Conservation (phyloP, 1,140 invertebrate genomes). For the Aphaenogaster floridana region DNA sequence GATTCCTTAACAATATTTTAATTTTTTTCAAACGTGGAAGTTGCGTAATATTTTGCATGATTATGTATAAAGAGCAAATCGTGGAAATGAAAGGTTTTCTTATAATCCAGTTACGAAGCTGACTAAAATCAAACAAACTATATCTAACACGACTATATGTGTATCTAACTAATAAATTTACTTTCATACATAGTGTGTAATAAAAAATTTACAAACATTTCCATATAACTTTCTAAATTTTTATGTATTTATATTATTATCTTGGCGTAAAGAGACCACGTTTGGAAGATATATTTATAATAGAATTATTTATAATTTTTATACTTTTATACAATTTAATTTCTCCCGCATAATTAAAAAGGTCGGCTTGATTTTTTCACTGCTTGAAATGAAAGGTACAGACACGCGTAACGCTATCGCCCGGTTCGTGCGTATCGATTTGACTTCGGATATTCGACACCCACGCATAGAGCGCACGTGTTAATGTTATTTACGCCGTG, state of each 20-base stretch:
- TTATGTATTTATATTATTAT: background rate
- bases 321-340: background rate
- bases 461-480: conserved; percentile 48
- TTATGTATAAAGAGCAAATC: background rate
- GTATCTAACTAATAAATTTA: conserved; percentile 15
- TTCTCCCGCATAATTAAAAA: conserved; percentile 9
- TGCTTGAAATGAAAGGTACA: background rate
- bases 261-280: background rate
- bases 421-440: conserved; percentile 21
- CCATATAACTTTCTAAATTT: background rate
- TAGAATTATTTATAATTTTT: conserved; percentile 14
- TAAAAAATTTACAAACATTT: background rate
- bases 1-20: conserved; percentile 15
- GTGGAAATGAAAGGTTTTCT: background rate
- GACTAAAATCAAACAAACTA: conserved; percentile 6
- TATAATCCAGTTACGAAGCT: background rate
- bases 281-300: background rate
- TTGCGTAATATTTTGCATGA: background rate
- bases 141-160: too few relatives aligned
- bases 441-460: conserved; percentile 60
- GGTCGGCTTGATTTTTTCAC: background rate
- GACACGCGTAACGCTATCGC: conserved; percentile 11
- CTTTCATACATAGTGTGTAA: background rate
- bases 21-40: background rate
- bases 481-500: conserved; percentile 77